phyloP scores from a whole-genome alignment of 2,113 vertebrate species.

The Holacanthus passer region DNA sequence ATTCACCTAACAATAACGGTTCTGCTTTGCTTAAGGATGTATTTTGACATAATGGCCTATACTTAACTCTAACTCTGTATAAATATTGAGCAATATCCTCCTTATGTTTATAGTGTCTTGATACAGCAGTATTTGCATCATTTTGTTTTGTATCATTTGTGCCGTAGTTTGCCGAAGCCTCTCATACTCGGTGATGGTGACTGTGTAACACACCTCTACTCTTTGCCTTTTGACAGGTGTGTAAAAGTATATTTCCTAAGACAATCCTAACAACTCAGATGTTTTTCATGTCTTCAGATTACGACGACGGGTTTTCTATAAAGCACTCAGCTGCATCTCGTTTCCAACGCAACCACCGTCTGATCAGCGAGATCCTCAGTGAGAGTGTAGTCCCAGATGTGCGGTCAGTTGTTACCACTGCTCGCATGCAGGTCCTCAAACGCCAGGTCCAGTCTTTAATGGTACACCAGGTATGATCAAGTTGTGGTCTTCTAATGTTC shows the following conservation, averaged over 20 bases:
- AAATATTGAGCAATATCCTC: constrained; percentile 57
- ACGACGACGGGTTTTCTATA: constrained; percentile 97
- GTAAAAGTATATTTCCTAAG: neutral
- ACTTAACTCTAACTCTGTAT: constrained; percentile 47
- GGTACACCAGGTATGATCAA: constrained; percentile 94
- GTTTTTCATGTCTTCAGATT: constrained; percentile 86
- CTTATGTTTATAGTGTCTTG: constrained; percentile 33
- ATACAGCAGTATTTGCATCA: constrained; percentile 29
- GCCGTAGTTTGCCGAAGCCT: constrained; percentile 2
- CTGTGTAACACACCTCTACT: neutral
- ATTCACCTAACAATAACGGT: constrained; percentile 39
- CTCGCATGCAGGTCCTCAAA: constrained; percentile 98
- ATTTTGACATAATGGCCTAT: constrained; percentile 55
- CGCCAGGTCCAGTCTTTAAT: constrained; percentile 98
- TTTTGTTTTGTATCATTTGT: constrained; percentile 13
- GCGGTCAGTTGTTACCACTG: constrained; percentile 96
- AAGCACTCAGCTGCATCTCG: constrained; percentile 96
- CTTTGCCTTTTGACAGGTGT: constrained; percentile 10
- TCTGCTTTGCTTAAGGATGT: constrained; percentile 44
- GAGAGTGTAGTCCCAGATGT: constrained; percentile 98
- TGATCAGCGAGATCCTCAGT: constrained; percentile 98
- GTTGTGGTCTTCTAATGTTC: neutral
- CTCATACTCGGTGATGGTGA: neutral
- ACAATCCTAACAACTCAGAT: neutral
- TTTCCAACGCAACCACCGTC: constrained; percentile 97